phyloP scores from a whole-genome alignment of 2,888 invertebrate species.

The Agrotis clavis region DNA sequence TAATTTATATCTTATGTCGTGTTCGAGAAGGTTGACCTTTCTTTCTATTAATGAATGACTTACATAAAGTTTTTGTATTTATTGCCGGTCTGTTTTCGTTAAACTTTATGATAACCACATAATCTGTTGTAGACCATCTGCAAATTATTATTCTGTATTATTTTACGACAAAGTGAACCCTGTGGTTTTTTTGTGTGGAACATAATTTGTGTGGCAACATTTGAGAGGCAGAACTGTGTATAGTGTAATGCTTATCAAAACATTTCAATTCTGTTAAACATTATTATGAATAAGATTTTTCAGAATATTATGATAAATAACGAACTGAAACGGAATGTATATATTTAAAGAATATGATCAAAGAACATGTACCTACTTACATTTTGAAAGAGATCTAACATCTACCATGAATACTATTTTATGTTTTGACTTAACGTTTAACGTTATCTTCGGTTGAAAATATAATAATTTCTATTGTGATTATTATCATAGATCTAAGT shows the following conservation, averaged over 20 bases:
- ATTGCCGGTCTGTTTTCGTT: constrained; percentile 16
- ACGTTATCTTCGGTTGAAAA: constrained; percentile 72
- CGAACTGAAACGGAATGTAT: constrained; percentile 29
- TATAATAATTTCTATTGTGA: constrained; percentile 77
- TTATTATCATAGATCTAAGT: constrained; percentile 75
- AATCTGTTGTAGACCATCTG: constrained; percentile 33
- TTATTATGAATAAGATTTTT: constrained; percentile 3
- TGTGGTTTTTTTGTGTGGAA: constrained; percentile 9
- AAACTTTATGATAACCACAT: constrained; percentile 12
- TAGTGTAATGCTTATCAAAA: constrained; percentile 3
- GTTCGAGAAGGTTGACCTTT: constrained; percentile 18
- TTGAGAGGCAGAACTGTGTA: neutral
- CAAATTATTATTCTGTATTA: neutral
- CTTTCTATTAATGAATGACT: constrained; percentile 40
- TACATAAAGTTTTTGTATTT: constrained; percentile 29
- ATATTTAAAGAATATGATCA: constrained; percentile 27
- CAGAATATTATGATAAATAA: constrained; percentile 12
- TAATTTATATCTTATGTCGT: constrained; percentile 56
- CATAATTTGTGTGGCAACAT: neutral
- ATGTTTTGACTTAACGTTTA: constrained; percentile 66
- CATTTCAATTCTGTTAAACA: neutral
- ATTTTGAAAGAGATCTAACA: constrained; percentile 24
- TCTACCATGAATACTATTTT: constrained; percentile 22
- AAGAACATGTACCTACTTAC: constrained; percentile 24
- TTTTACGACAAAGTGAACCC: constrained; percentile 14